Base-by-base conservation (phyloP, 2,797 vertebrate species). In the Siniperca undulata region DNA sequence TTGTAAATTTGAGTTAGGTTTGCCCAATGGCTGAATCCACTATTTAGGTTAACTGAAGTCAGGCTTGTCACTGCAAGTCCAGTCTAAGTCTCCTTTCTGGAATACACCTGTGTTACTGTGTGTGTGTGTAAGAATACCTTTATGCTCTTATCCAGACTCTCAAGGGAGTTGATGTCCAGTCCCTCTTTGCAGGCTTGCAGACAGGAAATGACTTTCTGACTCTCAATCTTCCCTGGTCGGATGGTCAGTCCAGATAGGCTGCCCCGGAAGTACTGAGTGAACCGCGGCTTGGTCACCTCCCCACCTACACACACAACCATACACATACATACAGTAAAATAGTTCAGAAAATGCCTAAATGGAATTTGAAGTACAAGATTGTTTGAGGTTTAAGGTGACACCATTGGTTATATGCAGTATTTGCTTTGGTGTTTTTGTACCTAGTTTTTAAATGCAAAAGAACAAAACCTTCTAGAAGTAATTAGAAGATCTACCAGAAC, bases 111-210 rank as follows among this genome's bases (percentile, higher is more conserved):
- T 22, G 27, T 30, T 8, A 11, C 24, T 20, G 42, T 69, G 53
- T 72, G 53, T 48, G 34, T 60, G 24, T 60, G 44, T 67, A 40
- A 69, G 16, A 91, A 6, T 94, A 99, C 98, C 97, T 99, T 99
- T 94, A 99, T 96, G 88, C 93, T 97, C 93, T 97, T 97, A 82
- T 97, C 97, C 78, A 98, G 95, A 82, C 97, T 98, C 89, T 98
- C 97, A 30, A 99, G 93, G 75, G 97, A 98, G 88, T 97, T 98
- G 93, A 99, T 98, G 94, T 99, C 98, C 75, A 99, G 96, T 12
- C 97, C 98, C 89, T 99, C 98, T 90, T 99, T 99, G 95, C 98
- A 99, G 90, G 98, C 97, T 87, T 99, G 98, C 91, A 99, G 95
- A 91, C 98, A 99, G 93, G 98, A 98, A 93, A 99, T 98, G 82